These are phyloP conservation scores for Gavia stellata DNA, from an alignment of 2,113 vertebrate species.

Conservation along the genomic window DNA sequence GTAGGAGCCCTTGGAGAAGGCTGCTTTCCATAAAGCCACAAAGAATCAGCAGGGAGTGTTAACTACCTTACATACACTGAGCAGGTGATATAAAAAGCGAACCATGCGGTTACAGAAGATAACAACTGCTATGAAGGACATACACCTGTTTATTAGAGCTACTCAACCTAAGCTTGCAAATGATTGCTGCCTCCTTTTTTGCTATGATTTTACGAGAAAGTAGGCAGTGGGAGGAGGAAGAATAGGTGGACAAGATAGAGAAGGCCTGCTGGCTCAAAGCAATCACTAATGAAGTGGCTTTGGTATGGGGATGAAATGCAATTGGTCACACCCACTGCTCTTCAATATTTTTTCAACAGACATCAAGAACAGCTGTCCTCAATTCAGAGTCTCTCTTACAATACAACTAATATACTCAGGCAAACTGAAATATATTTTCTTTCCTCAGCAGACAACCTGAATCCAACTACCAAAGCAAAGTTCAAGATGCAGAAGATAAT, in stretches of 20 bases:
- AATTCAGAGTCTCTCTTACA: neutral
- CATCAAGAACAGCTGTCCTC: neutral
- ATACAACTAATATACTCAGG: neutral
- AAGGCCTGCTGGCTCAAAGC: neutral
- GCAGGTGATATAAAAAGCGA: neutral
- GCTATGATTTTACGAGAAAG: neutral
- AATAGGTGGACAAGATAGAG: neutral
- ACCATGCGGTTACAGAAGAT: neutral
- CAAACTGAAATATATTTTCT: neutral
- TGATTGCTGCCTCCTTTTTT: neutral
- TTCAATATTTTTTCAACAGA: neutral
- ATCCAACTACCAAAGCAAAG: constrained; percentile 7
- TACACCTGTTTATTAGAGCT: neutral
- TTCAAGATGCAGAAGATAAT: neutral
- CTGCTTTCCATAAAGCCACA: neutral
- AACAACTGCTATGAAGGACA: neutral
- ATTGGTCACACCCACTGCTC: neutral
- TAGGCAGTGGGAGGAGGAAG: neutral
- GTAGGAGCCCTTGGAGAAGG: neutral
- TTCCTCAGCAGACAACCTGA: neutral
- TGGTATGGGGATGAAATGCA: neutral
- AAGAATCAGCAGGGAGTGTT: neutral
- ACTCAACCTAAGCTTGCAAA: neutral
- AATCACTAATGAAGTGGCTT: neutral
- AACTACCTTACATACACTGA: neutral